Evolutionary conservation across 2,113 vertebrate genomes (phyloP).

Genomic region (Atractosteus spatula): DNA sequence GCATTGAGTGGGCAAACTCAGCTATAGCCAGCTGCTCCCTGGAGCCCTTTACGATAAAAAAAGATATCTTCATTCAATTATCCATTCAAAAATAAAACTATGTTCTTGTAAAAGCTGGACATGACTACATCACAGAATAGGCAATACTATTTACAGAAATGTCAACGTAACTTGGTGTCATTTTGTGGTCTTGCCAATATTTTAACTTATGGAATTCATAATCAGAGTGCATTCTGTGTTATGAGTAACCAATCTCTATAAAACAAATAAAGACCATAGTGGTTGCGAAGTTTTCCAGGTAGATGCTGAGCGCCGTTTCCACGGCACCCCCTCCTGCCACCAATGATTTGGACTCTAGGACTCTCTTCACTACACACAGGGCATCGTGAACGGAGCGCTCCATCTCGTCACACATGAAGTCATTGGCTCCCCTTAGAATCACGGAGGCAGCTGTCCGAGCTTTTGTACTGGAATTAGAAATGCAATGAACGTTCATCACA

Average conservation of each 20-base stretch:
- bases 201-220: too few species aligned
- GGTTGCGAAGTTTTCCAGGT: constrained; percentile 20
- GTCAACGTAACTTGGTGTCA: too few species aligned
- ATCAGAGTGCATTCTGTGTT: too few species aligned
- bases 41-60: constrained; percentile 2
- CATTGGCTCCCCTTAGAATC: constrained; percentile 11
- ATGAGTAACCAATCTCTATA: too few species aligned
- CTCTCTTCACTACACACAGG: constrained; percentile 5
- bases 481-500: too few species aligned
- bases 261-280: neutral
- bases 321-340: constrained; percentile 17
- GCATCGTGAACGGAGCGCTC: constrained; percentile 16
- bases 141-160: too few species aligned
- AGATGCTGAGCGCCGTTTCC: constrained; percentile 17
- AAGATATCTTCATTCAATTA: neutral
- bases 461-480: neutral
- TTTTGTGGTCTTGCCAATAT: too few species aligned
- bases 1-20: constrained; percentile 15
- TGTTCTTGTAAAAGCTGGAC: too few species aligned
- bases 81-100: neutral
- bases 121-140: too few species aligned
- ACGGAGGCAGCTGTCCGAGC: neutral
- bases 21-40: constrained; percentile 19
- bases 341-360: constrained; percentile 9
- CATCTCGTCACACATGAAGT: constrained; percentile 13